Evolutionary conservation across 2,113 vertebrate species (phyloP).

Genomic region (Rafetus swinhoei): DNA sequence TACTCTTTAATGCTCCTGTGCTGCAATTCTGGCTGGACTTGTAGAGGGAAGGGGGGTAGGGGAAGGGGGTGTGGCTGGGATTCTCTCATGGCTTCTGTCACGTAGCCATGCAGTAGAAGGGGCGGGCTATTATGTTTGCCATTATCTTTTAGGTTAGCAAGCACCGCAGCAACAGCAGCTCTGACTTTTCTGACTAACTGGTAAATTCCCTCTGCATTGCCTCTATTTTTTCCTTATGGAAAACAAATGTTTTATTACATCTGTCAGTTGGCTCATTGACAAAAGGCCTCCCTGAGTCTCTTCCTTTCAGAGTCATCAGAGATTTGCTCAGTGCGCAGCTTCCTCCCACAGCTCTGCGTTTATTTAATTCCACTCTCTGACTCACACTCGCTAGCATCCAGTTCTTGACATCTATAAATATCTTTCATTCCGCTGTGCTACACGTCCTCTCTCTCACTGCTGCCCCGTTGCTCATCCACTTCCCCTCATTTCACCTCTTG

Average conservation of each 20-base stretch:
- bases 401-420: neutral
- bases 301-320: neutral
- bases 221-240: neutral
- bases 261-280: neutral
- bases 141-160: neutral
- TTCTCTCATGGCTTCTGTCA: neutral
- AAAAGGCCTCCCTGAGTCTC: neutral
- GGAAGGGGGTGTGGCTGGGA: neutral
- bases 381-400: neutral
- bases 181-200: neutral
- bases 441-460: neutral
- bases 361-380: neutral
- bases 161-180: neutral
- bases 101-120: neutral
- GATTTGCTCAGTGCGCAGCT: neutral
- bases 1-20: too few species aligned
- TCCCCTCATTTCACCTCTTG: neutral
- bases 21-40: neutral
- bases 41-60: neutral
- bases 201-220: neutral
- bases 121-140: neutral
- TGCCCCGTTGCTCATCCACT: neutral
- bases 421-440: neutral
- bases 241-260: too few species aligned
- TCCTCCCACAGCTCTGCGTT: neutral